Percentiles rank a stretch among this genome's conserved stretches.
These are phyloP conservation scores for Myoxocephalus aenaeus DNA, from an alignment of 2,797 vertebrate genomes.

Conservation along the genomic window DNA sequence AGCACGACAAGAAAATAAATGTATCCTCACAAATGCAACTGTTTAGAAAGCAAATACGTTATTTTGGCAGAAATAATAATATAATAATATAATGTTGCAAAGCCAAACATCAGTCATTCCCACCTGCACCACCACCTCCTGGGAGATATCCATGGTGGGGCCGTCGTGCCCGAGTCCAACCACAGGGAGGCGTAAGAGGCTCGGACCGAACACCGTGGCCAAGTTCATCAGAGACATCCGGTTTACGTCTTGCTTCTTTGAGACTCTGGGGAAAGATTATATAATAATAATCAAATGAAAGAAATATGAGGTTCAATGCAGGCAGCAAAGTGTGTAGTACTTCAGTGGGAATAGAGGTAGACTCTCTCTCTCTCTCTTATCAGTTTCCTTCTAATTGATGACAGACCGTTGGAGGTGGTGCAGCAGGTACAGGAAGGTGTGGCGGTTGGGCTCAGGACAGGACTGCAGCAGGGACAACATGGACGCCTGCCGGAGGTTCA, in stretches of 20 bases:
- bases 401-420: slow-evolving; percentile 82
- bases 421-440: slow-evolving; percentile 84
- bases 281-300: neutral
- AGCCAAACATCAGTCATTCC: slow-evolving; percentile 6
- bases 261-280: slow-evolving; percentile 63
- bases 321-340: no score
- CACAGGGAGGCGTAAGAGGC: slow-evolving; percentile 81
- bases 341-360: neutral
- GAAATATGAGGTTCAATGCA: neutral
- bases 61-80: neutral
- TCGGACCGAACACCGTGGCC: slow-evolving; percentile 86
- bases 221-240: slow-evolving; percentile 84
- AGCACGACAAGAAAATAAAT: neutral
- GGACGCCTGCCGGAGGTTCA: slow-evolving; percentile 41
- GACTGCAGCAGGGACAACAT: slow-evolving; percentile 79
- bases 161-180: slow-evolving; percentile 42
- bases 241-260: slow-evolving; percentile 75
- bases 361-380: neutral
- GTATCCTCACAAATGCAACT: neutral
- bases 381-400: neutral
- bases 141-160: slow-evolving; percentile 77
- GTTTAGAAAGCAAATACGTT: neutral
- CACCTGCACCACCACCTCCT: slow-evolving; percentile 85
- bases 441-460: slow-evolving; percentile 77
- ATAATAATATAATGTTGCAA: neutral